Evolutionary conservation across 2,113 vertebrate species (phyloP).

Genomic region (Acanthisitta chloris): DNA sequence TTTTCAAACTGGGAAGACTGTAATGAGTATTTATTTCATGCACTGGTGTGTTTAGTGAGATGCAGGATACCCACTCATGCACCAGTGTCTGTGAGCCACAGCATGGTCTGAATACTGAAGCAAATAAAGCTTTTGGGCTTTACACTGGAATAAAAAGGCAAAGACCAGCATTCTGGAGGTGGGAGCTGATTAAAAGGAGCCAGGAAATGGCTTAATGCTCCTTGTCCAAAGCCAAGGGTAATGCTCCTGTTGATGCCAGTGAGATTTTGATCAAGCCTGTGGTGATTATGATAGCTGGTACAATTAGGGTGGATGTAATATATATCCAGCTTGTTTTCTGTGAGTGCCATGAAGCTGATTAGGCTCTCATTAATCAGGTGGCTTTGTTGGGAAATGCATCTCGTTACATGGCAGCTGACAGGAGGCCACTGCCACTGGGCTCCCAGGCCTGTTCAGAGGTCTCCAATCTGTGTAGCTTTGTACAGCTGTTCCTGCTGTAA

Average conservation of each 20-base stretch:
- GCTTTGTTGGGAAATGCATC: constrained; percentile 32
- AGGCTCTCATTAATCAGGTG: constrained; percentile 18
- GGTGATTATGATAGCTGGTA: not conserved
- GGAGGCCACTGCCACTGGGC: not conserved
- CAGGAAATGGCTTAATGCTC: not conserved
- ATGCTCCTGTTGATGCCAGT: not conserved
- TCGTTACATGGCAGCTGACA: not conserved
- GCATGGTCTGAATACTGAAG: not conserved
- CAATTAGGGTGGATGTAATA: not conserved
- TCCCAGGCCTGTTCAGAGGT: not conserved
- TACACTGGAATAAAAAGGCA: not conserved
- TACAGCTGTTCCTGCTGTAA: not conserved
- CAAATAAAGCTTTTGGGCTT: not conserved
- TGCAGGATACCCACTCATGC: not conserved
- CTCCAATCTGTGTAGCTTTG: not conserved
- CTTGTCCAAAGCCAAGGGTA: not conserved
- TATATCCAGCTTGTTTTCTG: not conserved
- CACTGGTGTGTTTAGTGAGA: not conserved
- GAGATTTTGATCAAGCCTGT: not conserved
- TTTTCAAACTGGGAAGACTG: not conserved
- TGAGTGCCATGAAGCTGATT: not conserved
- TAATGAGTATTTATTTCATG: not conserved
- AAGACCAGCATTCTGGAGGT: not conserved
- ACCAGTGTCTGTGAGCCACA: not conserved
- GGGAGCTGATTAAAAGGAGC: not conserved